phyloP scores from a whole-genome alignment of 1,140 invertebrate genomes.

The Saccostrea echinata region DNA sequence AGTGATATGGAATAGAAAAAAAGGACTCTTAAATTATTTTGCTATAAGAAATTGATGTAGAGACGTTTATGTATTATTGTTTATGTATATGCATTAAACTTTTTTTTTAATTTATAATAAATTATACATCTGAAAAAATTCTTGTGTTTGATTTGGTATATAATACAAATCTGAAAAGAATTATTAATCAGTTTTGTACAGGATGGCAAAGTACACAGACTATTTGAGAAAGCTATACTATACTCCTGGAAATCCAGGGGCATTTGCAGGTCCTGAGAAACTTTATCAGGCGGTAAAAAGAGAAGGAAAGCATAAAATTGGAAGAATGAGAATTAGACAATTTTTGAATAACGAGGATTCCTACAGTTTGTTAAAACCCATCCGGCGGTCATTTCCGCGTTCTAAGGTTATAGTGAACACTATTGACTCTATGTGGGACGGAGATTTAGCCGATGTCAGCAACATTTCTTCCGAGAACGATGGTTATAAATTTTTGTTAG shows the following conservation, averaged over 20 bases:
- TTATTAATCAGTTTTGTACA: neutral
- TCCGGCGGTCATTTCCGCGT: slow-evolving; percentile 20
- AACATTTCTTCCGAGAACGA: slow-evolving; percentile 28
- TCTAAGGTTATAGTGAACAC: slow-evolving; percentile 36
- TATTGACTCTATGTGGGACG: slow-evolving; percentile 49
- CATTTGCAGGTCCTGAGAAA: slow-evolving; percentile 46
- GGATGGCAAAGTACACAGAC: slow-evolving; percentile 37
- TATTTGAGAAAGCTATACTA: slow-evolving; percentile 39
- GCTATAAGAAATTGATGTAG: neutral
- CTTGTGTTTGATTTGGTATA: neutral
- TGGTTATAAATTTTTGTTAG: slow-evolving; percentile 44
- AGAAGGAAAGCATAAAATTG: slow-evolving; percentile 49
- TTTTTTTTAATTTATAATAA: neutral
- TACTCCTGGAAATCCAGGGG: slow-evolving; percentile 24
- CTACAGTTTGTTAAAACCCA: slow-evolving; percentile 38
- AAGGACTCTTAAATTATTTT: slow-evolving; percentile 27
- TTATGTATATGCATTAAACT: neutral
- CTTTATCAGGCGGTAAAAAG: slow-evolving; percentile 40
- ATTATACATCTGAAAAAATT: neutral
- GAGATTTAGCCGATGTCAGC: slow-evolving; percentile 41
- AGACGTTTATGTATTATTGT: neutral
- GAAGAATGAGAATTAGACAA: slow-evolving; percentile 28
- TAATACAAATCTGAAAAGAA: neutral
- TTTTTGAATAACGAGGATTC: slow-evolving; percentile 43
- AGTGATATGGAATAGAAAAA: neutral